Base-by-base conservation (phyloP, 1,140 invertebrate genomes). In the Drosophila kohkoa region DNA sequence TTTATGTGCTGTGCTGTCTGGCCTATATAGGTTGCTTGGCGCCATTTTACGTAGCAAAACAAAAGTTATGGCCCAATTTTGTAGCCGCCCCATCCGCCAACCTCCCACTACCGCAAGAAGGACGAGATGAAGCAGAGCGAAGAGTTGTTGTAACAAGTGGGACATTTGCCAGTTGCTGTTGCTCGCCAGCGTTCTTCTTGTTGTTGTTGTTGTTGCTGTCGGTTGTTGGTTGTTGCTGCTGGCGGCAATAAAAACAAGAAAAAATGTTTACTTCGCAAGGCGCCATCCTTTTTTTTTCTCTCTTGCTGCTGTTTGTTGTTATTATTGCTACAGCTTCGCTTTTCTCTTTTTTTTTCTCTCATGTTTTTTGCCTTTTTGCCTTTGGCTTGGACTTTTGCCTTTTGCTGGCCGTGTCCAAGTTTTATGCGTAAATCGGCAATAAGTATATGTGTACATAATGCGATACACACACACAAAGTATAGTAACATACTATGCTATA, bases 1-100 rank as follows among this genome's bases (percentile, higher is more conserved):
- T 68, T 58, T 68, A 68, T 67, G 46, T 51, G 38, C 59, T 73
- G 16, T 66, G 77, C 70, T 82, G 83, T 87, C 82, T 87, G 82
- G 82, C 82, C 83, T 87, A 89, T 87, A 87, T 87, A 88, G 83
- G 83, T 87, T 88, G 83, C 83, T 88, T 87, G 83, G 83, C 83
- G 83, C 83, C 83, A 87, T 87, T 87, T 87, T 87, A 87, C 83
- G 83, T 88, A 82, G 83, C 83, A 87, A 87, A 87, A 87, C 83
- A 87, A 87, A 87, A 87, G 83, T 87, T 87, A 87, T 87, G 83
- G 83, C 83, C 80, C 83, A 86, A 87, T 87, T 87, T 82, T 87
- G 54, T 55, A 76, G 55, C 48, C 65, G 28, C 52, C 60, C 52
- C 60, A 64, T 8, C 69, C 35, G 63, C 79, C 20, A 25, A 25